Conservation (phyloP, 2,113 vertebrate genomes). For the Terrapene triunguis region DNA sequence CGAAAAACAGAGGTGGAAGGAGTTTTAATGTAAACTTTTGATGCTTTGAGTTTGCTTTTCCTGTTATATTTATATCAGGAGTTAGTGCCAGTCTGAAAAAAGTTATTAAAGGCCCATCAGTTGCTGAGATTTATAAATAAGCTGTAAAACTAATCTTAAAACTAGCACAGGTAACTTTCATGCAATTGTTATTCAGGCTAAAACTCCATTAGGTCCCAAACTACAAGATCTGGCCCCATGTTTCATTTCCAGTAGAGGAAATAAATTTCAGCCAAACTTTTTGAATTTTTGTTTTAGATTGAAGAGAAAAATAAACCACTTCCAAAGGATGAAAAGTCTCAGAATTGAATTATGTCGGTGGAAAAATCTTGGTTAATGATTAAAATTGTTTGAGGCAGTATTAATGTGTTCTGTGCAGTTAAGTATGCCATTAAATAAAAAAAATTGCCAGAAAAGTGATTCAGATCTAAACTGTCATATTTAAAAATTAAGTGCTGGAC, state of each 20-base stretch:
- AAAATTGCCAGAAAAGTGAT: neutral
- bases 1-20: neutral
- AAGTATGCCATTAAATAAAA: conserved; percentile 5
- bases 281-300: neutral
- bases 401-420: neutral
- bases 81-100: neutral
- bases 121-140: neutral
- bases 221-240: neutral
- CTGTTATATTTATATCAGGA: neutral
- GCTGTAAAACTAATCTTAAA: neutral
- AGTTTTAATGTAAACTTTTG: neutral
- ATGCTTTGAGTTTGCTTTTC: accelerated
- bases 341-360: neutral
- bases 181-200: neutral
- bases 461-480: neutral
- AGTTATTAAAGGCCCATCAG: neutral
- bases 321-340: neutral
- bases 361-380: neutral
- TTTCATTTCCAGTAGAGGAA: neutral
- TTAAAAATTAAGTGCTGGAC: conserved; percentile 40
- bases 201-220: neutral
- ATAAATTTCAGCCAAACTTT: neutral
- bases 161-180: neutral
- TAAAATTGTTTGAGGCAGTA: neutral
- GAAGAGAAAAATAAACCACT: neutral